Percentiles rank a stretch among this genome's conserved stretches.
These are phyloP conservation scores for Lemur catta DNA, from an alignment of 2,797 vertebrate genomes.

Conservation along the genomic window DNA sequence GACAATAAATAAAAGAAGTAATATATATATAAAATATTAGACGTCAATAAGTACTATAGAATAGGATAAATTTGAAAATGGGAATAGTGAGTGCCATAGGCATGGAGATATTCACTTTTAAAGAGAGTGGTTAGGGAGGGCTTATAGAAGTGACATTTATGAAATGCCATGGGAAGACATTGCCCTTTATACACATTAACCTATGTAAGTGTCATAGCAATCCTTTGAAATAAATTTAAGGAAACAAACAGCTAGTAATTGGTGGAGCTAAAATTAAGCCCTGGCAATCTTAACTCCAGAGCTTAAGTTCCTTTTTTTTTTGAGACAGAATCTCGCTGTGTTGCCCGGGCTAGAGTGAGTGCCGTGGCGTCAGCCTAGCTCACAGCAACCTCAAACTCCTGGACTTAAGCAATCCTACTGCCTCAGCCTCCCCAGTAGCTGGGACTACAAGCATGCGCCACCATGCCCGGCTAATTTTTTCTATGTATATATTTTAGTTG, in stretches of 20 bases:
- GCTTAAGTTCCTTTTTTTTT: neutral
- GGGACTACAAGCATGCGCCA: too few species aligned
- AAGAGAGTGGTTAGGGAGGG: neutral
- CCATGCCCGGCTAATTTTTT: too few species aligned
- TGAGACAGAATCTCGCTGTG: too few species aligned
- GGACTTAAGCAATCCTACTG: too few species aligned
- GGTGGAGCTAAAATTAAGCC: conserved; percentile 3
- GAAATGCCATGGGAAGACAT: neutral
- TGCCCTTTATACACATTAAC: neutral
- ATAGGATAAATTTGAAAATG: neutral
- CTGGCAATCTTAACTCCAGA: neutral
- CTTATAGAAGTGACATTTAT: neutral
- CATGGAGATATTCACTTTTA: neutral
- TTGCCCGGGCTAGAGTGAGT: too few species aligned
- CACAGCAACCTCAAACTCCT: too few species aligned
- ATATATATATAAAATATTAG: neutral
- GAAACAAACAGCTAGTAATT: neutral
- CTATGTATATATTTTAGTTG: too few species aligned
- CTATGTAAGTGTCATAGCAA: neutral
- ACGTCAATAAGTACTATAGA: neutral
- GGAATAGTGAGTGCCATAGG: neutral
- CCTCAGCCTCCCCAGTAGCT: too few species aligned
- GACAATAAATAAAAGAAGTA: neutral
- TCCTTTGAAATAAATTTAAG: neutral
- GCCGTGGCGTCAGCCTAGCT: too few species aligned